A percentile compares a stretch with the other conserved stretches of the same genome.
These are phyloP conservation scores for Lasioglossum albipes DNA, from an alignment of 1,140 invertebrate genomes.

Conservation along the genomic window DNA sequence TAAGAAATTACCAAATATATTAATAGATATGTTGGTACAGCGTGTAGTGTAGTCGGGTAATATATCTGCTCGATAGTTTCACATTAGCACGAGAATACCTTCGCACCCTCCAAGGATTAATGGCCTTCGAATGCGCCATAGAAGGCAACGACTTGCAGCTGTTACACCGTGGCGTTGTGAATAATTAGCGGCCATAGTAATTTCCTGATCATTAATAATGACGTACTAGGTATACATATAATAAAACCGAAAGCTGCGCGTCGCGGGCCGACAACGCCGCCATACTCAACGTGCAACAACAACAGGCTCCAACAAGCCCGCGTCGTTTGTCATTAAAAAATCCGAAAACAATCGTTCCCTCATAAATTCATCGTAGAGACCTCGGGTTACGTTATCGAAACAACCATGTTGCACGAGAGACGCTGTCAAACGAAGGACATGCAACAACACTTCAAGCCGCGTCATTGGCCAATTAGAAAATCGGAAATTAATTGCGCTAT, in stretches of 20 bases:
- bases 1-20: conserved; percentile 34
- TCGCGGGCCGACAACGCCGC: neutral
- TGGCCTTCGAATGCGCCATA: conserved; percentile 62
- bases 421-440: neutral
- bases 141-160: conserved; percentile 65
- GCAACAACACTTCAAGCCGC: no score
- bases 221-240: conserved; percentile 32
- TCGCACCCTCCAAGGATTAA: conserved; percentile 56
- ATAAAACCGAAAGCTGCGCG: conserved; percentile 38
- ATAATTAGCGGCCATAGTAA: conserved; percentile 63
- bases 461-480: no score
- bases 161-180: conserved; percentile 52
- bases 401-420: conserved; percentile 68
- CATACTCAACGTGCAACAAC: no score
- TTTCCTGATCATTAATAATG: conserved; percentile 62
- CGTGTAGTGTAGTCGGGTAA: conserved; percentile 39
- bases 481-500: no score
- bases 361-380: conserved; percentile 74
- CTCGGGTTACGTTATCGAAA: conserved; percentile 73
- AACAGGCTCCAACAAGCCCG: no score
- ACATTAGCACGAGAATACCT: conserved; percentile 50
- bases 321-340: neutral
- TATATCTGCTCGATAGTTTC: conserved; percentile 58
- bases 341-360: conserved; percentile 53
- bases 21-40: conserved; percentile 27